These are phyloP conservation scores for Catharus minimus DNA, from an alignment of 2,113 vertebrate species.

Conservation along the genomic window DNA sequence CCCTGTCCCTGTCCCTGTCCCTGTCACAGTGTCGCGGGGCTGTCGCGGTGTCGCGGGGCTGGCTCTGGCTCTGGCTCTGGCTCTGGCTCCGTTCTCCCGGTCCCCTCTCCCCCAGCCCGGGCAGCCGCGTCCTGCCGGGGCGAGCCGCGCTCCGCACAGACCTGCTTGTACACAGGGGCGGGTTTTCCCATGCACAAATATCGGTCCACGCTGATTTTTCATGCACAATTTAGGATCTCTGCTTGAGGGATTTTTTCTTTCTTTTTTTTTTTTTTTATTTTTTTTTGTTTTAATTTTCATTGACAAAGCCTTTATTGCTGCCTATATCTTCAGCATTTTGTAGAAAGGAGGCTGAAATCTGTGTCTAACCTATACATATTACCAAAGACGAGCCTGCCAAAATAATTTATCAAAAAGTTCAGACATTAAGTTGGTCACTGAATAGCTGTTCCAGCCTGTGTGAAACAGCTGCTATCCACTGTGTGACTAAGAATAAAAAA, in stretches of 20 bases:
- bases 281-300: neutral
- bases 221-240: neutral
- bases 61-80: no score
- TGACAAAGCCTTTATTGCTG: neutral
- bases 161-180: neutral
- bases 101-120: neutral
- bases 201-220: neutral
- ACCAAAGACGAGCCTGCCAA: neutral
- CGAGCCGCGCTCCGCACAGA: neutral
- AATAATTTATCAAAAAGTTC: conserved; percentile 6
- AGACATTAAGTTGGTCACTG: neutral
- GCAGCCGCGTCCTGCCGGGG: neutral
- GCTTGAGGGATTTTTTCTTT: neutral
- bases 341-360: neutral
- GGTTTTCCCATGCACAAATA: neutral
- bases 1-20: no score
- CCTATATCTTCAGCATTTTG: neutral
- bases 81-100: no score
- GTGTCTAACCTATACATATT: rapidly evolving
- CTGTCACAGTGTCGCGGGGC: no score
- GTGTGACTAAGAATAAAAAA: neutral
- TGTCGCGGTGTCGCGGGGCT: neutral
- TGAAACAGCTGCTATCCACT: neutral
- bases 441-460: neutral
- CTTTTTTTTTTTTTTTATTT: no score